A percentile compares a stretch with the other conserved stretches of the same genome.
Conservation (phyloP, 1,140 invertebrate species). For the Caerostris darwini region DNA sequence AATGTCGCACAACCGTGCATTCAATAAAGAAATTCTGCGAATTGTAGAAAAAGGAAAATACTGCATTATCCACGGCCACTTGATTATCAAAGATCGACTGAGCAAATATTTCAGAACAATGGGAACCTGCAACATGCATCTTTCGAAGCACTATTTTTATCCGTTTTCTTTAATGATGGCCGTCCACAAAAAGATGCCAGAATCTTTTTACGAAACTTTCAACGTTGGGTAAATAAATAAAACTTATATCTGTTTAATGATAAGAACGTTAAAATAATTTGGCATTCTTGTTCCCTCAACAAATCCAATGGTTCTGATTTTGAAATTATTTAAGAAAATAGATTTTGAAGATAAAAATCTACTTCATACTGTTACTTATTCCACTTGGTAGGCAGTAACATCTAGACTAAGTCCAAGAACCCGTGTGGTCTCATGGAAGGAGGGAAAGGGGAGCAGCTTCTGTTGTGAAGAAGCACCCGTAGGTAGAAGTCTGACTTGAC, state of each 20-base stretch:
- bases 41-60: conserved; percentile 23
- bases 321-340: too few species aligned
- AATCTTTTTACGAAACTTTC: conserved; percentile 17
- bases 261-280: too few species aligned
- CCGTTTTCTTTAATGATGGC: conserved; percentile 56
- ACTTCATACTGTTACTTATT: too few species aligned
- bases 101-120: background rate
- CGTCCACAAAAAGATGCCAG: conserved; percentile 14
- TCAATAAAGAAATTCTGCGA: background rate
- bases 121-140: conserved; percentile 48
- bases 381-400: too few species aligned
- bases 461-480: too few species aligned
- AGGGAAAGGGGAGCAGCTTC: too few species aligned
- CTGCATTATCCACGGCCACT: conserved; percentile 50
- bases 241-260: background rate
- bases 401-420: too few species aligned
- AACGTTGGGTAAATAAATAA: conserved; percentile 19
- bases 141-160: conserved; percentile 54
- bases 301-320: too few species aligned
- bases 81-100: conserved; percentile 27
- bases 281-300: too few species aligned
- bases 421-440: too few species aligned
- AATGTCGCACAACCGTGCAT: background rate
- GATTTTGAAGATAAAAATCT: too few species aligned
- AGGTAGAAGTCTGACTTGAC: too few species aligned